Base-by-base conservation (phyloP, 1,140 invertebrate genomes). In the Eubasilissa regina region DNA sequence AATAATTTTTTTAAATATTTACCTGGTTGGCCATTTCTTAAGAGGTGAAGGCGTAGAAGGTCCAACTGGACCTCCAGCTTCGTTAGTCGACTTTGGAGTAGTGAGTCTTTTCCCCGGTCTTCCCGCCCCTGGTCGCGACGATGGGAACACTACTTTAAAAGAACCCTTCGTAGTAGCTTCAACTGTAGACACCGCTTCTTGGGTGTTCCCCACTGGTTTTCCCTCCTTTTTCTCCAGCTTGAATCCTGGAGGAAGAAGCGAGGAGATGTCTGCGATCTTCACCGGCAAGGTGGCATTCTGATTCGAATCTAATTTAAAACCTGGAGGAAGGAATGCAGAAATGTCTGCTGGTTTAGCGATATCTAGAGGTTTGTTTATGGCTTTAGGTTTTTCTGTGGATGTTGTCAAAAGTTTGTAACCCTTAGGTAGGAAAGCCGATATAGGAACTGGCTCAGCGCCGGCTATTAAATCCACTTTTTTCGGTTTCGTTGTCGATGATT, bases 11-110 rank as follows among this genome's bases (percentile, higher is more conserved):
- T 58, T 19, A 72, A 43, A 25, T 62, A 43, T 43, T 62, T 88
- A 95, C 94, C 94, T 93, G 10, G 91, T 92, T 0, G 95, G 95
- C 91, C 94, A 95, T 79, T 94, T 95, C 86, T 95, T 95, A 73
- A 93, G 92, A 81, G 95, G 95, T 48, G 91, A 91, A 6, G 94
- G 93, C 0, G 90, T 88, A 0, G 92, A 90, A 0, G 88, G 86
- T 53, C 84, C 85, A 48, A 87, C 85, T 47, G 87, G 84, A 77
- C 83, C 53, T 64, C 78, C 64, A 75, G 75, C 66, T 78, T 83
- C 9, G 64, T 84, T 80, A 86, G 74, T 48, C 53, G 88, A 74
- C 85, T 89, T 87, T 0, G 91, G 87, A 3, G 92, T 93, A 19
- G 93, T 93, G 8, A 91, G 86, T 84, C 93, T 92, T 56, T 90